Percentiles rank a stretch among this genome's conserved stretches.
These are phyloP conservation scores for Phylloscopus trochiloides DNA, from an alignment of 2,113 vertebrate species.

Conservation along the genomic window DNA sequence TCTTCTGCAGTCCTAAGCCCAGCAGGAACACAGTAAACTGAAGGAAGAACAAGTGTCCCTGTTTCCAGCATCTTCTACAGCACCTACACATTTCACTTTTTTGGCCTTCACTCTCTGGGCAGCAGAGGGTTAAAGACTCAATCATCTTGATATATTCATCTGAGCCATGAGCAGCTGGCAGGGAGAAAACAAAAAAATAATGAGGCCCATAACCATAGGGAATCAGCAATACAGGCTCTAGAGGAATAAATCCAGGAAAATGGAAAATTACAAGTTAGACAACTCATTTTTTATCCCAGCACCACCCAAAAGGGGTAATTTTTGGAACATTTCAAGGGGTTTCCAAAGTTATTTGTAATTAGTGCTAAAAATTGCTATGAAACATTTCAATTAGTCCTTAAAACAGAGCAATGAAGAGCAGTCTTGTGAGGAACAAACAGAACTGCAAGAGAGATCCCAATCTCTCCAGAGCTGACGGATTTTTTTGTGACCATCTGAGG, in stretches of 20 bases:
- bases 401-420: neutral
- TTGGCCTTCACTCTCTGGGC: neutral
- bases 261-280: neutral
- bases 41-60: neutral
- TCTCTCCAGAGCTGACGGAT: neutral
- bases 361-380: slow-evolving; percentile 20
- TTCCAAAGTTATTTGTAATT: slow-evolving; percentile 29
- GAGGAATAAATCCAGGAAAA: slow-evolving; percentile 1
- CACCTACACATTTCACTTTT: neutral
- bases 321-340: neutral
- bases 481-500: neutral
- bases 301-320: slow-evolving; percentile 7
- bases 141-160: neutral
- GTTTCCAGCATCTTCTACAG: neutral
- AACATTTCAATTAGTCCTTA: neutral
- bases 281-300: neutral
- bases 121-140: neutral
- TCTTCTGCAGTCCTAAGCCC: neutral
- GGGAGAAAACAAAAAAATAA: neutral
- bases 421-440: neutral
- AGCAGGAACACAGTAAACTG: neutral
- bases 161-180: slow-evolving; percentile 5
- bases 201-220: neutral
- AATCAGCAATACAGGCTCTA: neutral
- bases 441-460: neutral